Evolutionary conservation across 2,113 vertebrate genomes (phyloP).

Genomic region (Glaucidium brasilianum): DNA sequence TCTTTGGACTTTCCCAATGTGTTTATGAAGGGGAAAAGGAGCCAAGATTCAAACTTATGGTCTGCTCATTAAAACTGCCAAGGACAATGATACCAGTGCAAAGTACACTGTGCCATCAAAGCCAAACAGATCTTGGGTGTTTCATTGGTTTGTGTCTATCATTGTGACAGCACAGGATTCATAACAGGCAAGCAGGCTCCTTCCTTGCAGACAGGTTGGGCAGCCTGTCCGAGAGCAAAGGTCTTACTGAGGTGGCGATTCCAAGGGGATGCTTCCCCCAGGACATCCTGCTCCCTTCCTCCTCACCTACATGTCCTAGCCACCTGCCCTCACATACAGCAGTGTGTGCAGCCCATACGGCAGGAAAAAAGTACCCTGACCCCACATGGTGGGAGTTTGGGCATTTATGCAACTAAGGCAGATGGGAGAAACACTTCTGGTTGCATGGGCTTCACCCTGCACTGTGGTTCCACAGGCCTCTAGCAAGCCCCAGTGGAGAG

Average conservation of each 20-base stretch:
- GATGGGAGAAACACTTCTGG: background rate
- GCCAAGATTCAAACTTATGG: background rate
- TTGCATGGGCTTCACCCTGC: background rate
- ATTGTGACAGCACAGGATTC: background rate
- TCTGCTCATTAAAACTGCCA: background rate
- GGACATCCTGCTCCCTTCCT: background rate
- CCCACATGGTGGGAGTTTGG: background rate
- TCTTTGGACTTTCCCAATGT: background rate
- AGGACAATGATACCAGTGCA: background rate
- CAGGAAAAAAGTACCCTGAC: background rate
- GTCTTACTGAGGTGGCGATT: background rate
- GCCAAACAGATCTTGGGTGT: background rate
- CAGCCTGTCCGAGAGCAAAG: background rate
- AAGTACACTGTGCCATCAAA: background rate
- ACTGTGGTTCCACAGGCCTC: accelerated
- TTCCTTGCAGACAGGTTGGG: background rate
- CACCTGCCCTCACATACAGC: background rate
- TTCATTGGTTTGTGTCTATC: background rate
- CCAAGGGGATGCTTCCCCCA: background rate
- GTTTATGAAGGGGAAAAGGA: background rate
- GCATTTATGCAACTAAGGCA: background rate
- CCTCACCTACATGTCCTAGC: accelerated
- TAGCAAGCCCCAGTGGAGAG: background rate
- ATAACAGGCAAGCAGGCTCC: accelerated
- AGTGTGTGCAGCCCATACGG: accelerated